Evolutionary conservation across 2,113 vertebrate genomes (phyloP).

Genomic region (Dissostichus mawsoni): DNA sequence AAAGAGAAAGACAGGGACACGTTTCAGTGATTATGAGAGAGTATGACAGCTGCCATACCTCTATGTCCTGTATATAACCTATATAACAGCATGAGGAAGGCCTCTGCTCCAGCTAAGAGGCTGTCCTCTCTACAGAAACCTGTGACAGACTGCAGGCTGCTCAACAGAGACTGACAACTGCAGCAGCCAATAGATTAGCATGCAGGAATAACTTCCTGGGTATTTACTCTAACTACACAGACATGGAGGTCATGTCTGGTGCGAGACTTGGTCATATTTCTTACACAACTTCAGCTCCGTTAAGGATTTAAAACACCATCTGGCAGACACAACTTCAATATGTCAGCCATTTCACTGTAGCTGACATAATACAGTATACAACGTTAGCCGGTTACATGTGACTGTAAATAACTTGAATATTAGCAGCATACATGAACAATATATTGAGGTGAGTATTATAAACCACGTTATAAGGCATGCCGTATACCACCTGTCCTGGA

Average conservation of each 20-base stretch:
- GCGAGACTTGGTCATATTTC: neutral
- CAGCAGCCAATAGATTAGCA: conserved; percentile 61
- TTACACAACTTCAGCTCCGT: neutral
- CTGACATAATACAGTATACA: conserved; percentile 10
- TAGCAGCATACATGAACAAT: conserved; percentile 20
- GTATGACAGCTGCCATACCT: conserved; percentile 29
- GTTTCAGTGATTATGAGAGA: conserved; percentile 35
- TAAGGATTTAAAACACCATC: neutral
- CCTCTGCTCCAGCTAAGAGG: conserved; percentile 14
- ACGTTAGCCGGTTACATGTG: neutral
- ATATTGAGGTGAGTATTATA: neutral
- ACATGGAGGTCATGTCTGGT: conserved; percentile 65
- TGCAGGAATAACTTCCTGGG: conserved; percentile 68
- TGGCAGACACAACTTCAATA: conserved; percentile 1
- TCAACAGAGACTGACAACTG: conserved; percentile 60
- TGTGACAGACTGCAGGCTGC: conserved; percentile 14
- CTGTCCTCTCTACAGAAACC: neutral
- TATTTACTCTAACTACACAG: conserved; percentile 51
- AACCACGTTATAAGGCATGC: neutral
- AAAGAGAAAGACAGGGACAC: conserved; percentile 43
- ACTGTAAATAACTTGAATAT: neutral
- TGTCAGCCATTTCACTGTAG: conserved; percentile 31
- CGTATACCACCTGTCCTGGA: conserved; percentile 47
- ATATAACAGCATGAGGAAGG: conserved; percentile 8
- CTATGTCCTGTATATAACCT: neutral